These are phyloP conservation scores for Drosophila emarginata DNA, from an alignment of 2,888 invertebrate species.

Conservation along the genomic window DNA sequence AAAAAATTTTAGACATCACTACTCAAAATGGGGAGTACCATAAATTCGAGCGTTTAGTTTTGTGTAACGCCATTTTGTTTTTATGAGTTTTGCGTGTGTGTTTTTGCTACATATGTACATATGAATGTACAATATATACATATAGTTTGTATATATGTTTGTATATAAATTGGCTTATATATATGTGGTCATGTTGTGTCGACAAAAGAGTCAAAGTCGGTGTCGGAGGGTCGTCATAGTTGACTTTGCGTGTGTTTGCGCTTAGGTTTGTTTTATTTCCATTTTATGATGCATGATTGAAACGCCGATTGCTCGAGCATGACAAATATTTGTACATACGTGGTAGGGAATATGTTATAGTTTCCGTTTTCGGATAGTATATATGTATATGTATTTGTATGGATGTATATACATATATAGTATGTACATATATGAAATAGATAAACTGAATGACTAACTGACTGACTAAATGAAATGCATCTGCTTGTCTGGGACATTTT, in stretches of 20 bases:
- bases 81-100: constrained; percentile 48
- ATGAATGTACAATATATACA: too few species aligned
- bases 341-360: constrained; percentile 45
- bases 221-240: constrained; percentile 2
- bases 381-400: not conserved
- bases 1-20: constrained; percentile 13
- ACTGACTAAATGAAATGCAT: constrained; percentile 21
- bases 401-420: too few species aligned
- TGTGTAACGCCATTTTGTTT: constrained; percentile 64
- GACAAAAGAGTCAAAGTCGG: constrained; percentile 1
- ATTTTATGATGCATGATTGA: constrained; percentile 34
- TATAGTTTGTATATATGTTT: constrained; percentile 4
- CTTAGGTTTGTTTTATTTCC: constrained; percentile 32
- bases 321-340: constrained; percentile 42
- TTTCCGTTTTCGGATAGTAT: constrained; percentile 13
- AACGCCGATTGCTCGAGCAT: constrained; percentile 44
- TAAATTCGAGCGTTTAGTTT: constrained; percentile 38
- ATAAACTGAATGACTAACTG: constrained; percentile 34
- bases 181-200: constrained; percentile 2
- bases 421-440: not conserved
- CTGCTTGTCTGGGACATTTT: not conserved
- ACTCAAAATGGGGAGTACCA: constrained; percentile 15
- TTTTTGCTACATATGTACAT: constrained; percentile 8
- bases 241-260: constrained; percentile 36
- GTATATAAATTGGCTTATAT: constrained; percentile 10